Conservation (phyloP, 2,797 vertebrate genomes). For the Neosilurus mollespiculum region DNA sequence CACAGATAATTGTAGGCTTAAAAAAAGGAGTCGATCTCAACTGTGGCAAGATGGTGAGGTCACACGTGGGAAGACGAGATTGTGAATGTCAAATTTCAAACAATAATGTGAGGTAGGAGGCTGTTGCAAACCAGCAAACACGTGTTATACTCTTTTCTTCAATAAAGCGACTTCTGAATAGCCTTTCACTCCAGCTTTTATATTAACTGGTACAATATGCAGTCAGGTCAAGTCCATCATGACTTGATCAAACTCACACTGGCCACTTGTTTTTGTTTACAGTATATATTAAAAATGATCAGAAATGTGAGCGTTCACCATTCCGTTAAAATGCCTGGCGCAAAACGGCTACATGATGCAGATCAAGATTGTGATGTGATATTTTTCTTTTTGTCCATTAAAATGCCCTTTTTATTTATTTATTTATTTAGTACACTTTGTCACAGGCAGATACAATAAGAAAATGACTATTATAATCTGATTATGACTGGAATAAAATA, state of each 20-base stretch:
- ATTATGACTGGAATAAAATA: too few relatives aligned
- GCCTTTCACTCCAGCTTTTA: not conserved
- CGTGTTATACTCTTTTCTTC: not conserved
- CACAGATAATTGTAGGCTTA: constrained; percentile 61
- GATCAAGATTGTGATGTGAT: too few relatives aligned
- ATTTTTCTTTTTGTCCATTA: too few relatives aligned
- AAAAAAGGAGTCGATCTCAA: constrained; percentile 5
- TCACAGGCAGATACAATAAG: too few relatives aligned
- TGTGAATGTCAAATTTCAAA: constrained; percentile 5
- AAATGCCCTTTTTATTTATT: too few relatives aligned
- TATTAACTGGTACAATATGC: not conserved
- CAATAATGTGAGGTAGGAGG: not conserved
- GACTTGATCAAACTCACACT: not conserved
- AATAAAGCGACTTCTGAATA: not conserved
- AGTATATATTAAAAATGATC: too few relatives aligned
- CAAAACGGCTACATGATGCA: too few relatives aligned
- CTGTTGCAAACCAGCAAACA: not conserved
- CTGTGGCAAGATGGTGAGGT: constrained; percentile 5
- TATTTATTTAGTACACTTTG: too few relatives aligned
- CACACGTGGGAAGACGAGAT: constrained; percentile 29
- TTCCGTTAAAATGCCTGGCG: too few relatives aligned
- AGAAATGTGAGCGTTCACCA: not conserved
- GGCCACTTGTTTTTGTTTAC: not conserved
- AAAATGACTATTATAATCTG: too few relatives aligned
- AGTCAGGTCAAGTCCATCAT: not conserved